A percentile compares a stretch with the other conserved stretches of the same genome.
These are phyloP conservation scores for Caretta caretta DNA, from an alignment of 2,113 vertebrate genomes.

Conservation along the genomic window DNA sequence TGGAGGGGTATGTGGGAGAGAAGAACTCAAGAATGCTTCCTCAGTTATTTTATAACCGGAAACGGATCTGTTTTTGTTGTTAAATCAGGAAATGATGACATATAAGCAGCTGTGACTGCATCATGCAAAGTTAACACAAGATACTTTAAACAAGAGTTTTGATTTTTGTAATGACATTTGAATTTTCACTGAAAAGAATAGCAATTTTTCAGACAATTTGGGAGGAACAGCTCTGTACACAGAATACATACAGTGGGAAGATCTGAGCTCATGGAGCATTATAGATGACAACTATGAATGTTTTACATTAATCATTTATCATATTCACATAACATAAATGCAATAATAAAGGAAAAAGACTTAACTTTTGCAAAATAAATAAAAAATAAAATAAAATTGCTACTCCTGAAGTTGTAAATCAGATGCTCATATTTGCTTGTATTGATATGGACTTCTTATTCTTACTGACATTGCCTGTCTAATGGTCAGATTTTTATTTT, in stretches of 20 bases:
- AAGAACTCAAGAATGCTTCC: background rate
- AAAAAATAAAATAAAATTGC: background rate
- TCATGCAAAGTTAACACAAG: background rate
- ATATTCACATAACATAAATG: background rate
- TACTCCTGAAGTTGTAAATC: background rate
- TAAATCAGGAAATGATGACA: background rate
- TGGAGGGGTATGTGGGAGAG: background rate
- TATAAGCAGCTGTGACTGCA: background rate
- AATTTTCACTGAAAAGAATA: constrained; percentile 8
- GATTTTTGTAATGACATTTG: constrained; percentile 18
- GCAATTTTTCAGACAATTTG: background rate
- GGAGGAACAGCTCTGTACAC: background rate
- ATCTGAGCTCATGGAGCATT: background rate
- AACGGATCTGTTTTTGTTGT: constrained; percentile 18
- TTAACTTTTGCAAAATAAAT: background rate
- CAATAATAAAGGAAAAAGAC: accelerated
- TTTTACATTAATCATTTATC: background rate
- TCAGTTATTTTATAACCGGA: background rate
- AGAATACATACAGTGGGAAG: background rate
- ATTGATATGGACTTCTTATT: background rate
- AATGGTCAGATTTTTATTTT: background rate
- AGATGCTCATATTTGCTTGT: background rate
- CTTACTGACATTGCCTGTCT: background rate
- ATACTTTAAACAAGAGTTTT: constrained; percentile 16
- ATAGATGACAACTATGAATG: background rate